Base-by-base conservation (phyloP, 1,140 invertebrate genomes). In the Metopolophium dirhodum region DNA sequence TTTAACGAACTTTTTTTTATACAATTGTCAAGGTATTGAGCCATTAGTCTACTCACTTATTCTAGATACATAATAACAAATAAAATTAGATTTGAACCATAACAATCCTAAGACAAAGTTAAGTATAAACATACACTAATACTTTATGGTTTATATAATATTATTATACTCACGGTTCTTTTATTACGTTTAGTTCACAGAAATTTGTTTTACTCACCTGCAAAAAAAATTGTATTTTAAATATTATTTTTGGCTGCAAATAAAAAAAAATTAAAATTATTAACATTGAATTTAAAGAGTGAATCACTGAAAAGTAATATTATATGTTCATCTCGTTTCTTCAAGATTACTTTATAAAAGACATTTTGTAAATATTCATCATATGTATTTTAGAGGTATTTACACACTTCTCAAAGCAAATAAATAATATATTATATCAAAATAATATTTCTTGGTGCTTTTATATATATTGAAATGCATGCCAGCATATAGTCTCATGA, bases 341-440 rank as follows among this genome's bases (percentile, higher is more conserved):
- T 37, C 22, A 7, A 54, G 51, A 86, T 45, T 90, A 45, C 18
- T 90, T 68, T 68, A 8, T 45, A 49, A n/a, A 90, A 90, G 14
- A 68, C 26, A 61, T 68, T 90, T 68, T 47, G 89, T 90, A 90
- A 61, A 90, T 90, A 90, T 47, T 90, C 26, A 68, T 90, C 37
- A 35, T 90, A 68, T 90, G 18, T 2, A 47, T 68, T 90, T 90
- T 41, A 61, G 23, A 30, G 35, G 54, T 61, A 68, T 22, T 22
- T 54, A 86, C 9, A 89, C n/a, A n/a, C 8, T 20, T 68, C n/a
- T 47, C 51, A 68, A 68, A 45, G 54, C 7, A 90, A 90, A 90
- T 45, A 90, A 54, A 54, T n/a, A 49, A 68, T n/a, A 37, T 57
- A 57, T 45, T 90, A 45, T 45, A 61, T 1, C 30, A 41, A 90